Percentiles rank a stretch among this genome's conserved stretches.
Conservation (phyloP, 1,140 invertebrate genomes). For the Neuroterus valhalla region DNA sequence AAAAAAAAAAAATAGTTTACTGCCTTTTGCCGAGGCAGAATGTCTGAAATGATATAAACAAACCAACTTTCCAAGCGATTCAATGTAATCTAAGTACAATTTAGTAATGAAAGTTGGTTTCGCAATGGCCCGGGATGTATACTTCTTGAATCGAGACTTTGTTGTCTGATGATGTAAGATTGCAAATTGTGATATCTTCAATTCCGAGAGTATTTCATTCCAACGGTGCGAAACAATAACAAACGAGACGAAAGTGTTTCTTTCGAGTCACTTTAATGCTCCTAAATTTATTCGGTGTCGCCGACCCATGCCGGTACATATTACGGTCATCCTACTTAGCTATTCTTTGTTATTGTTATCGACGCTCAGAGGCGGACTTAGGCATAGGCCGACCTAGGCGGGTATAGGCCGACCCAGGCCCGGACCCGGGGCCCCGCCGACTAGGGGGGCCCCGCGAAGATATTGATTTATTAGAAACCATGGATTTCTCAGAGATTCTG, state of each 20-base stretch:
- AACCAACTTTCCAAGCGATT: background rate
- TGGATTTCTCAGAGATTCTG: no score
- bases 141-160: background rate
- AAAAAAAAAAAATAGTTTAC: no score
- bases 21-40: background rate
- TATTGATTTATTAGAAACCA: no score
- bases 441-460: no score
- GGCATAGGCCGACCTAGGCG: no score
- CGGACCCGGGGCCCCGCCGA: no score
- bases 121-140: slow-evolving; percentile 5
- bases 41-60: background rate
- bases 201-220: background rate
- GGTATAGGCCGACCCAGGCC: no score
- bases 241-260: background rate
- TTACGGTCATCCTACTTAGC: slow-evolving; percentile 41
- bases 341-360: slow-evolving; percentile 38
- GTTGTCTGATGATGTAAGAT: background rate
- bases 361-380: background rate
- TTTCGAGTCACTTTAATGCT: background rate
- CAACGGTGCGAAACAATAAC: slow-evolving; percentile 4
- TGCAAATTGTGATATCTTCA: background rate
- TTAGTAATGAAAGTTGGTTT: slow-evolving; percentile 7
- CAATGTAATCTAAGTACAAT: slow-evolving; percentile 3
- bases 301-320: slow-evolving; percentile 59
- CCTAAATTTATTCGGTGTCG: background rate